Evolutionary conservation across 1,140 invertebrate genomes (phyloP).

Genomic region (Neotoxoptera formosana): DNA sequence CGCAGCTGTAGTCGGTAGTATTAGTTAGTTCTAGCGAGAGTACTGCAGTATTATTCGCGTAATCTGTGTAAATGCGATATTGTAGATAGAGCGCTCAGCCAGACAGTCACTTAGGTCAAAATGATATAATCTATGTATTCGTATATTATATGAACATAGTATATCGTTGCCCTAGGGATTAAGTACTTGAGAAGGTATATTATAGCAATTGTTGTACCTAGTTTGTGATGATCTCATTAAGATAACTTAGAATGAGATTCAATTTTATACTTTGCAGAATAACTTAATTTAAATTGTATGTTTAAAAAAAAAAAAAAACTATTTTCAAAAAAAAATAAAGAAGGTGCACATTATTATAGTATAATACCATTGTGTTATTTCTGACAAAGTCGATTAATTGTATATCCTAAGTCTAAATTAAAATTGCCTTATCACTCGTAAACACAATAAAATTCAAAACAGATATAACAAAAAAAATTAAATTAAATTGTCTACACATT

Average conservation of each 20-base stretch:
- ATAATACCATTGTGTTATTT: neutral
- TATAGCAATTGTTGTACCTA: neutral
- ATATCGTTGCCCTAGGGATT: neutral
- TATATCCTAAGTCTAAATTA: neutral
- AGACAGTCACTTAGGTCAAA: neutral
- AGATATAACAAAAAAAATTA: neutral
- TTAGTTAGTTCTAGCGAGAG: neutral
- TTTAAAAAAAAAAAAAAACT: neutral
- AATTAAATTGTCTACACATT: neutral
- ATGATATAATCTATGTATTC: neutral
- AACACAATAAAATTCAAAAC: neutral
- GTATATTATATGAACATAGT: neutral
- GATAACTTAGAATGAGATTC: neutral
- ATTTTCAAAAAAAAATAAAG: neutral
- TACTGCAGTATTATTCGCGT: neutral
- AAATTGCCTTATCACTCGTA: neutral
- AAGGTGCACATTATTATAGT: neutral
- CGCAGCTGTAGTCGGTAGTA: neutral
- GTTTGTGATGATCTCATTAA: slow-evolving; percentile 5
- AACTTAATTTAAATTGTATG: neutral
- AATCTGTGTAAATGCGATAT: slow-evolving; percentile 16
- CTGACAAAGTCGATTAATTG: neutral
- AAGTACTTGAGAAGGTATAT: neutral
- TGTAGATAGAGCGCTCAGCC: neutral
- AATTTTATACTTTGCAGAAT: neutral